Percentiles rank a stretch among this genome's conserved stretches.
Conservation (phyloP, 2,888 invertebrate species). For the Eupithecia vulgata region DNA sequence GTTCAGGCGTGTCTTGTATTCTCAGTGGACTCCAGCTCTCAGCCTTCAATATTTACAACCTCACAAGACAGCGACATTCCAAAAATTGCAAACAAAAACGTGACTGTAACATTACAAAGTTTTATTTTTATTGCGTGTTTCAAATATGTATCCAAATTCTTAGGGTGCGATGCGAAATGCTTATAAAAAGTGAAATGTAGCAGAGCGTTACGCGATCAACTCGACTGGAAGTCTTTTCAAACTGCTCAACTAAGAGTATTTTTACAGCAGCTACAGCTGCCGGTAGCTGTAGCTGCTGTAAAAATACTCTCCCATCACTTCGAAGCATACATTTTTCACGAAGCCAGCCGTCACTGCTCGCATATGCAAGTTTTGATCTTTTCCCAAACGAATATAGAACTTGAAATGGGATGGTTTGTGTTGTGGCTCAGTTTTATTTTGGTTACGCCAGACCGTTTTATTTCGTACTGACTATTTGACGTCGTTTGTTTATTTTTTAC, state of each 20-base stretch:
- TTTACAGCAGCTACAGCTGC: slow-evolving; percentile 45
- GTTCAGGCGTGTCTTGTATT: slow-evolving; percentile 17
- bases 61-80: slow-evolving; percentile 55
- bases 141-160: slow-evolving; percentile 51
- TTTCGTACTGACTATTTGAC: slow-evolving; percentile 22
- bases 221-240: slow-evolving; percentile 64
- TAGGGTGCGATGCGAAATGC: slow-evolving; percentile 44
- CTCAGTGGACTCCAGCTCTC: slow-evolving; percentile 10
- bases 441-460: slow-evolving; percentile 28
- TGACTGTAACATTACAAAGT: slow-evolving; percentile 47
- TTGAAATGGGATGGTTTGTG: slow-evolving; percentile 41
- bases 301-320: slow-evolving; percentile 53
- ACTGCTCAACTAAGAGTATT: slow-evolving; percentile 60
- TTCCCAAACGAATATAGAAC: slow-evolving; percentile 45
- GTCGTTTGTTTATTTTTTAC: slow-evolving; percentile 6
- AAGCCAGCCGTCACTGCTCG: slow-evolving; percentile 61
- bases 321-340: slow-evolving; percentile 69
- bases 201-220: slow-evolving; percentile 51
- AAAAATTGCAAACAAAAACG: slow-evolving; percentile 59
- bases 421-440: slow-evolving; percentile 42
- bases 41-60: slow-evolving; percentile 40
- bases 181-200: slow-evolving; percentile 49
- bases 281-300: no score
- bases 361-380: slow-evolving; percentile 55
- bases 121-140: slow-evolving; percentile 39